Base-by-base conservation (phyloP, 2,797 vertebrate genomes). In the Somateria mollissima region DNA sequence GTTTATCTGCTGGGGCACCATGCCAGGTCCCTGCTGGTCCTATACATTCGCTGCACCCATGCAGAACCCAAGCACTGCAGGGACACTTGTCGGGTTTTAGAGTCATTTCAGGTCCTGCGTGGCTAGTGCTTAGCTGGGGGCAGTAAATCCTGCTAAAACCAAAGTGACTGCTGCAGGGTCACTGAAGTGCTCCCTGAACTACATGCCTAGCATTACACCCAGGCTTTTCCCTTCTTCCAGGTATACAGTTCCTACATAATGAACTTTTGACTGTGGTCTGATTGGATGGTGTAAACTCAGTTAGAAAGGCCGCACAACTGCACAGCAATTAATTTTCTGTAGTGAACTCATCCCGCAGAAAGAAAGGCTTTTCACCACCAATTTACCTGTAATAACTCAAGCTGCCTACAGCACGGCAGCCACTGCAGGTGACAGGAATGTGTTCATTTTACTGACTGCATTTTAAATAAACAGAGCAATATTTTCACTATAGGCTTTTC, bases 1-100 rank as follows among this genome's bases (percentile, higher is more conserved):
- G 27, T 73, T 66, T 39, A 47, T 21, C 61, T 0, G 0, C 37
- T 9, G 2, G 41, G 34, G 53, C 81, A n/a, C 34, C 1, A 8
- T 28, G 64, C 57, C 62, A 89, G 21, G 8, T 25, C 41, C 28
- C 47, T 76, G 5, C 39, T 28, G 27, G 22, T 27, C 74, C 71
- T 4, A 6, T 2, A n/a, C 30, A 2, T 53, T 82, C 56, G 37
- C 43, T 62, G 56, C 27, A 77, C 53, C 22, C 60, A 32, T 32
- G 67, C 72, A 89, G 57, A 87, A 57, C 78, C 60, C 47, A 32
- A 89, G 64, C 84, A 8, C 53, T 28, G 16, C 47, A 73, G 49
- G 57, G 70, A 28, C 2, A 8, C 19, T 78, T 34, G 8, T 2
- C 30, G 39, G 22, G n/a, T 41, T 70, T 72, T 7, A 45, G 49